Evolutionary conservation across 2,113 vertebrate species (phyloP).

Genomic region (Epinephelus fuscoguttatus): DNA sequence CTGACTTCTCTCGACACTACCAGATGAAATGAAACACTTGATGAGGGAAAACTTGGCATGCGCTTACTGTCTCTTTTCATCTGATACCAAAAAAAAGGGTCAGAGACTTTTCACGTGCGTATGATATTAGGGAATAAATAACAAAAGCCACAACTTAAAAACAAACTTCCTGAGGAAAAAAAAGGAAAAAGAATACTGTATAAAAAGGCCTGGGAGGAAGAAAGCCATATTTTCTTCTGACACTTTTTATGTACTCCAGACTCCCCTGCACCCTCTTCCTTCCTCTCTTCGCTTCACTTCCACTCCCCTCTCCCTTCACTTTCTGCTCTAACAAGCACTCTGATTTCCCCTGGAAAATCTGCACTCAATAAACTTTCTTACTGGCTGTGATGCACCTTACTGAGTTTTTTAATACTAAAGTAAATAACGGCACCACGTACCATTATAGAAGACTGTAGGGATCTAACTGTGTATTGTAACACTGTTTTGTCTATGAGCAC

Average conservation of each 20-base stretch:
- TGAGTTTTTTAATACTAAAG: conserved; percentile 54
- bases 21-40: conserved; percentile 48
- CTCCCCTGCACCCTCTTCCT: conserved; percentile 69
- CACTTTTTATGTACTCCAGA: conserved; percentile 68
- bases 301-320: conserved; percentile 66
- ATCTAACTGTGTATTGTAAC: conserved; percentile 4
- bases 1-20: conserved; percentile 27
- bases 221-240: conserved; percentile 65
- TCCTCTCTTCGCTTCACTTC: conserved; percentile 61
- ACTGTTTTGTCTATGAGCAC: conserved; percentile 9
- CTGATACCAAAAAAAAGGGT: conserved; percentile 3
- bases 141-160: conserved; percentile 27
- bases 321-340: conserved; percentile 76
- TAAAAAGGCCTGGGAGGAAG: conserved; percentile 44
- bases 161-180: conserved; percentile 24
- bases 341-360: conserved; percentile 81
- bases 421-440: conserved; percentile 54
- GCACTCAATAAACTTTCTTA: conserved; percentile 69
- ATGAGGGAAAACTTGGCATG: neutral
- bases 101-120: neutral
- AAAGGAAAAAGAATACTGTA: conserved; percentile 22
- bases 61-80: conserved; percentile 2
- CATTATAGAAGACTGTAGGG: conserved; percentile 33
- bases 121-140: neutral
- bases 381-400: conserved; percentile 51